Percentiles rank a stretch among this genome's conserved stretches.
Conservation (phyloP, 2,113 vertebrate genomes). For the Myotis yumanensis region DNA sequence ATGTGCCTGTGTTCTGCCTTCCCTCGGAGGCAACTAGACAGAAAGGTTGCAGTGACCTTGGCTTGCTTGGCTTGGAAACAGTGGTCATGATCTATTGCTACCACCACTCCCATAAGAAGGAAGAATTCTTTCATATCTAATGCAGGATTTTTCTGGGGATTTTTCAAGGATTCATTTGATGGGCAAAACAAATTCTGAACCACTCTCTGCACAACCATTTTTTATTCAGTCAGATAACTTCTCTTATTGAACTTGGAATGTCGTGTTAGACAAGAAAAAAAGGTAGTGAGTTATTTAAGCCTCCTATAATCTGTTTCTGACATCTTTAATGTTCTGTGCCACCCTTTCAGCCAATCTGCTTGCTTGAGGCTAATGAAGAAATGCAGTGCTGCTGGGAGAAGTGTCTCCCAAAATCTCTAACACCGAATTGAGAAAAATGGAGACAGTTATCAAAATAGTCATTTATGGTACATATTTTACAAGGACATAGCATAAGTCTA, state of each 20-base stretch:
- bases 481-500: background rate
- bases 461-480: background rate
- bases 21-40: background rate
- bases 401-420: background rate
- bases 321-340: too few relatives aligned
- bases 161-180: constrained; percentile 8
- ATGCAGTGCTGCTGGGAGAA: background rate
- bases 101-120: background rate
- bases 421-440: background rate
- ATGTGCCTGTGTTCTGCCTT: background rate
- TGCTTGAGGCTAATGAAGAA: background rate
- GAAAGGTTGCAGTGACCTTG: constrained; percentile 35
- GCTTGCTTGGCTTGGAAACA: background rate
- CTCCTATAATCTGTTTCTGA: background rate
- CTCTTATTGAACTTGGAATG: background rate
- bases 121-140: constrained; percentile 5
- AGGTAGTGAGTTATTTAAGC: background rate
- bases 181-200: constrained; percentile 32
- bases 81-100: background rate
- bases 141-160: background rate
- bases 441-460: constrained; percentile 1
- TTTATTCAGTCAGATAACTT: background rate
- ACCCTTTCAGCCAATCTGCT: background rate
- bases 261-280: background rate
- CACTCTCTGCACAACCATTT: background rate